Base-by-base conservation (phyloP, 37 sponge, comb jelly and placozoan genomes). In the Crambe crambe region DNA sequence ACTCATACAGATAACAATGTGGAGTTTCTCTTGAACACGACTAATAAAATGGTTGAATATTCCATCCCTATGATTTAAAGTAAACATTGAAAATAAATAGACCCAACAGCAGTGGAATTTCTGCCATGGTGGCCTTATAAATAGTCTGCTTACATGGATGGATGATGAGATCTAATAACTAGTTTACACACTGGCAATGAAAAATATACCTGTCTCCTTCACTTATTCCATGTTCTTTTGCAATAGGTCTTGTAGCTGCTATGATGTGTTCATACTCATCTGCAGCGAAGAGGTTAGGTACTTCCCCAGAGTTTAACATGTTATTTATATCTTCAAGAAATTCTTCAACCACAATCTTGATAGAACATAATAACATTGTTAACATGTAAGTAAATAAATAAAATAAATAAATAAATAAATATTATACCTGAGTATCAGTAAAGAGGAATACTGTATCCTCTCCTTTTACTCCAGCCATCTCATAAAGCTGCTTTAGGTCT, bases 1-100 rank as follows among this genome's bases (percentile, higher is more conserved):
- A 83, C 97, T 96, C 99, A 98, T 98, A 75, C 99, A 98, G 23
- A 98, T 72, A n/a, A 98, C 99, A 68, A 98, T 93, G 81, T 98
- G 99, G 30, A 98, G 89, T 31, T 82, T 86, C 76, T 94, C 90
- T 58, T 94, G 92, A 8, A 98, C 99, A 40, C 89, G 71, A 57
- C 88, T 72, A 40, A 98, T 95, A 78, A 98, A 98, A 68, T 94
- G 78, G 57, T 92, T 79, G 74, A 92, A 98, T 58, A 98, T 98
- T 26, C 94, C 96, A 78, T 98, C 99, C 80, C 97, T 87, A 25
- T n/a, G 21, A 40, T 15, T 25, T 72, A 36, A 42, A n/a, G 29
- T 43, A 72, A 15, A 72, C 25, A 2, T 3, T 27, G 27, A 72
- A 72, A 22, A 12, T 47, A 47, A 12, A 12, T 47, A 6, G 12